Percentiles rank a stretch among this genome's conserved stretches.
Evolutionary conservation across 2,113 vertebrate species (phyloP).

Genomic region (Gorsachius goisagi): DNA sequence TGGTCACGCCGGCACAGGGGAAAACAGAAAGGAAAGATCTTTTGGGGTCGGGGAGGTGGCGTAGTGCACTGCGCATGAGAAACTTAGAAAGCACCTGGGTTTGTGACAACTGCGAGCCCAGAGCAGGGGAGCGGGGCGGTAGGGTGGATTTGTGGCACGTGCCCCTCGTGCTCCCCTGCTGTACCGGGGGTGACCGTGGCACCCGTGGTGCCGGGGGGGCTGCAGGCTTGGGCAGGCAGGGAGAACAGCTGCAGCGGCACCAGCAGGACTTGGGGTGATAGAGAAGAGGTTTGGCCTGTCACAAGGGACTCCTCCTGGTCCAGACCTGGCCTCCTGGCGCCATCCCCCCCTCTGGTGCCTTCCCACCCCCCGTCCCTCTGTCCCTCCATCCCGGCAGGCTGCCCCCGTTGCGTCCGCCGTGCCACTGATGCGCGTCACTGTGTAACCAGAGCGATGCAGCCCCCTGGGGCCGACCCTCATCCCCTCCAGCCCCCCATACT

Average conservation of each 20-base stretch:
- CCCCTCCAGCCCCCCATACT: neutral
- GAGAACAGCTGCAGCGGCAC: rapidly evolving
- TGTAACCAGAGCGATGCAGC: neutral
- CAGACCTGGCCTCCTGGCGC: neutral
- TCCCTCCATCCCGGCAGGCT: neutral
- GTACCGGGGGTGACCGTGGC: rapidly evolving
- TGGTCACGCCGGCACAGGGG: rapidly evolving
- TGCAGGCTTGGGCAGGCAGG: neutral
- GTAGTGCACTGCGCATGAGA: neutral
- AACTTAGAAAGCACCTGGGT: neutral
- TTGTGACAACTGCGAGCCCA: rapidly evolving
- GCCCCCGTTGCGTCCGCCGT: neutral
- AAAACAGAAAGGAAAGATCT: neutral
- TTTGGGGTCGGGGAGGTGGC: neutral
- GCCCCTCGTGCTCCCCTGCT: neutral
- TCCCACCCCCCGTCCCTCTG: neutral
- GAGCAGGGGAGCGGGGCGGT: neutral
- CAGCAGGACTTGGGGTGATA: neutral
- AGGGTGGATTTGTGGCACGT: neutral
- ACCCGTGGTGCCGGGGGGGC: neutral
- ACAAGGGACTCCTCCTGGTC: neutral
- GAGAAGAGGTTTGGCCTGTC: neutral
- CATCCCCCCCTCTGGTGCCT: neutral
- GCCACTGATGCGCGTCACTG: neutral
- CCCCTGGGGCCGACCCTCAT: rapidly evolving